phyloP scores from a whole-genome alignment of 1,140 invertebrate species.

The Bombus polaris region DNA sequence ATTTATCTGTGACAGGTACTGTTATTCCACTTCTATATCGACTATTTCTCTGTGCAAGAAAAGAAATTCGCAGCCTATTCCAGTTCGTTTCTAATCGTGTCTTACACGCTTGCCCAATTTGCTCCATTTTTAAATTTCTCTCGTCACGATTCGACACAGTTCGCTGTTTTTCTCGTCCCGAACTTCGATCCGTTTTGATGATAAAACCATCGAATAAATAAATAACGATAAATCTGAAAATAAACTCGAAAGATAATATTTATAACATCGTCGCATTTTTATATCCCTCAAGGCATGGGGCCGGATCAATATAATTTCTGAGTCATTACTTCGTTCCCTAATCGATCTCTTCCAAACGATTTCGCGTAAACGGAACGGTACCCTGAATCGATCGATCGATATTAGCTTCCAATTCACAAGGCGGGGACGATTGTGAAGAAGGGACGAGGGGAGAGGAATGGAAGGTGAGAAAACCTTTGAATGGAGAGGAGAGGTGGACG shows the following conservation, averaged over 20 bases:
- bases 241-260: too few relatives aligned
- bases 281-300: too few relatives aligned
- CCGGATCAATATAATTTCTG: too few relatives aligned
- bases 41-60: background rate
- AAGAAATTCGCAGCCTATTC: background rate
- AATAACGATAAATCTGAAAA: too few relatives aligned
- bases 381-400: constrained; percentile 33
- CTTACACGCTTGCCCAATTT: background rate
- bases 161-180: background rate
- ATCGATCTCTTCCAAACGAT: background rate
- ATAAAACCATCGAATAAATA: too few relatives aligned
- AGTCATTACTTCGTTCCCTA: background rate
- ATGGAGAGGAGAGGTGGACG: constrained; percentile 45
- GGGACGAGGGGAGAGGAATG: background rate
- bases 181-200: too few relatives aligned
- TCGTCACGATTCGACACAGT: background rate
- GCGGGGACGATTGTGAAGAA: background rate
- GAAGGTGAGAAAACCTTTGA: constrained; percentile 45
- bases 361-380: background rate
- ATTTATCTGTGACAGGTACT: background rate
- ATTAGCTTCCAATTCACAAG: constrained; percentile 35
- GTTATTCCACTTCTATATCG: background rate
- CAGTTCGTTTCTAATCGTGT: background rate
- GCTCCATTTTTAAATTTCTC: background rate
- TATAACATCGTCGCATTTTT: too few relatives aligned